Evolutionary conservation across 2,888 invertebrate genomes (phyloP), one percentile per base, ranked within the genome.

Genomic region (Synergus gifuensis): DNA sequence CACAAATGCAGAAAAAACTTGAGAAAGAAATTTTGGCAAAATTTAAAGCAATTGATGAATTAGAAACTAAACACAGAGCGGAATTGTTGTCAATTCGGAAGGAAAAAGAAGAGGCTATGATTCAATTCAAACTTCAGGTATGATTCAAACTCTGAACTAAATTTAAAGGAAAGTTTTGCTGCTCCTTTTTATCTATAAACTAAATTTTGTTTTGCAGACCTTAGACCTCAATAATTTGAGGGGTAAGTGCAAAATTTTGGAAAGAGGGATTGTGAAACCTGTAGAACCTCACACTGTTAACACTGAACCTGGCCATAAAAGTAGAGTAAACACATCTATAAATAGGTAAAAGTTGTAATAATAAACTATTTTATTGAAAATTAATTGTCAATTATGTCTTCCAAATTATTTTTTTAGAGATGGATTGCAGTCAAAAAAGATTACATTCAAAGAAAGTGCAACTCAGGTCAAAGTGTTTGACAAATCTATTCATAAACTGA

Each of bases 91-190:
- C 78, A 4, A 78, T 91, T 4, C 83, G 79, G 42, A 92, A 89
- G 80, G 89, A 90, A 79, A 90, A 91, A 49, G 88, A 90, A 40
- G 81, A 86, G n/a, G 79, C 91, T 18, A 87, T 89, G 78, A 90
- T 91, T 4, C 88, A 90, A 66, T 80, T 89, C 46, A 88, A 91
- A 66, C 84, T 91, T 63, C 87, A 90, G 87, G 91, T 90, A 69
- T 28, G 64, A 9, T 76, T 76, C n/a, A 7, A 14, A 76, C 64
- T 69, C 1, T 78, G 12, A 67, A 14, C 54, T 49, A 2, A 46
- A 16, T 22, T 14, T 11, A 42, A 69, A 22, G 22, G 42, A 18
- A 69, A 54, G 14, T 77, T 60, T 36, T 77, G 28, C 14, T 44
- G 0, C 44, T 22, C n/a, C 2, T 64, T 78, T 54, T 28, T 14